These are phyloP conservation scores for Apodemus sylvaticus DNA, from an alignment of 2,113 vertebrate genomes.

Conservation along the genomic window DNA sequence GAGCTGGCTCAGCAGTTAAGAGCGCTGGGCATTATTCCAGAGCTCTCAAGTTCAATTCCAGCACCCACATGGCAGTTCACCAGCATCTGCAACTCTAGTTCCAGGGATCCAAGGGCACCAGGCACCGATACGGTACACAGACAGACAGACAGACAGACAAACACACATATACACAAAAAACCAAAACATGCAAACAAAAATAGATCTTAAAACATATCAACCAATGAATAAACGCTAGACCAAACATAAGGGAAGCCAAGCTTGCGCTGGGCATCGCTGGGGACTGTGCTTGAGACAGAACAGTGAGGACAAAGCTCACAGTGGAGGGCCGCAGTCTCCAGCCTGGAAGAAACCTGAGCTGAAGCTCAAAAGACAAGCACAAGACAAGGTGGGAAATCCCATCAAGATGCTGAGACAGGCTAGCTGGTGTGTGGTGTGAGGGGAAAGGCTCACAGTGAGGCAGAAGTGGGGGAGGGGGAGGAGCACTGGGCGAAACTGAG, in stretches of 20 bases:
- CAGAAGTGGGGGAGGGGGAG: not conserved
- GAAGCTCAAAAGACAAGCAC: not conserved
- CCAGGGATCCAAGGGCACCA: not conserved
- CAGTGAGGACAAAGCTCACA: fast-evolving
- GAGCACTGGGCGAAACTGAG: not conserved
- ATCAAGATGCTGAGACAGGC: not conserved
- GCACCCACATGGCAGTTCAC: not conserved
- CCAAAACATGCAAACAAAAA: not conserved
- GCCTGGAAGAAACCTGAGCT: not conserved
- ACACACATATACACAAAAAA: not conserved
- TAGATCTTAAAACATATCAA: not conserved
- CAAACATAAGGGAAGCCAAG: not conserved
- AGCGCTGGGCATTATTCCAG: not conserved
- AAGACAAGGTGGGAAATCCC: not conserved
- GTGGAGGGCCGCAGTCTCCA: not conserved
- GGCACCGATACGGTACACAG: not conserved
- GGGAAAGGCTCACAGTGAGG: not conserved
- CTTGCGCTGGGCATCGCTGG: not conserved
- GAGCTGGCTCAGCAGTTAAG: not conserved
- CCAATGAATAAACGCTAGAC: not conserved
- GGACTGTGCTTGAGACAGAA: not conserved
- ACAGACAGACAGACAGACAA: not conserved
- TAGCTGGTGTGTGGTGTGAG: not conserved
- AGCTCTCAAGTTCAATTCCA: not conserved
- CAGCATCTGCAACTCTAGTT: not conserved